Evolutionary conservation across 2,113 vertebrate genomes (phyloP), one percentile per base, ranked within the genome.

Genomic region (Murina feae): DNA sequence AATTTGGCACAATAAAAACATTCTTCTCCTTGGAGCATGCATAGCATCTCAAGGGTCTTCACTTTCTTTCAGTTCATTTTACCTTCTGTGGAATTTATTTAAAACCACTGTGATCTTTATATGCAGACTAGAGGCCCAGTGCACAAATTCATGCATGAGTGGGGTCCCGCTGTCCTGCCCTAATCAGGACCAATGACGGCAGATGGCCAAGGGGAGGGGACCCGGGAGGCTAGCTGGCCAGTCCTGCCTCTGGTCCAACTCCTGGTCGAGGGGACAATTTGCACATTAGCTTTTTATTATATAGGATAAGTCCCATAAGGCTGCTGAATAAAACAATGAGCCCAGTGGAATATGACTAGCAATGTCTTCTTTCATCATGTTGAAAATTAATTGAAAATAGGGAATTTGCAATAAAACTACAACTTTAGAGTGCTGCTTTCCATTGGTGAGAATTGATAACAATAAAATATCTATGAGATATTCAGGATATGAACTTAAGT

Each of bases 21-120:
- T 20, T 10, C 3, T 78, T 93, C 17, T 9, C 9, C 37, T 95
- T 84, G n/a, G 14, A 90, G 53, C 6, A 25, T 18, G 12, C 58
- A 37, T 44, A 91, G 28, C 58, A 65, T 66, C 17, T 76, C 4
- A 90, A 80, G 0, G 18, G 65, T 53, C 39, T 95, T 60, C 72
- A 10, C 58, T 89, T 86, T 39, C 39, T 76, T 83, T 69, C 12
- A 84, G 9, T 92, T 83, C 32, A 23, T 63, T 60, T 84, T 80
- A 44, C 23, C 42, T 69, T 72, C 20, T 53, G 3, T 92, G 30
- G 44, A 90, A 90, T 71, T 96, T 94, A 75, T 96, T 97, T 89
- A 90, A 95, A 84, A 66, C 23, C 16, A 39, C 11, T 76, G 3
- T 76, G 71, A 76, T 90, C 72, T 76, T 87, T 81, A 69, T 68